Conservation (phyloP, 2,888 invertebrate species). For the Pharmacophagus antenor region DNA sequence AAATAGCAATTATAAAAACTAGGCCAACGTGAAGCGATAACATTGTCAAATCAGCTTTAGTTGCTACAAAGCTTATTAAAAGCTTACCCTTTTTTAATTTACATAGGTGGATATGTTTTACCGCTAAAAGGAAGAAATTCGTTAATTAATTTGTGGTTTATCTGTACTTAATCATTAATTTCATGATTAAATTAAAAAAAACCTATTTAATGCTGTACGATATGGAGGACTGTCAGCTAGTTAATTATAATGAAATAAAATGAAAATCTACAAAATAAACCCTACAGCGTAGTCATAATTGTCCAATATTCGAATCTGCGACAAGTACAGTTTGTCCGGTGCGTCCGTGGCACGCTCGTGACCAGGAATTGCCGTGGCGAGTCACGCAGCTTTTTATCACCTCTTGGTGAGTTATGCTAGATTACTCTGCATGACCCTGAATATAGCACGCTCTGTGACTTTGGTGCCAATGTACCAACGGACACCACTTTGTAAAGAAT, state of each 20-base stretch:
- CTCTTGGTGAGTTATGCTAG: conserved; percentile 71
- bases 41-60: too few relatives aligned
- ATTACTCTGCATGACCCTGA: conserved; percentile 58
- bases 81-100: too few relatives aligned
- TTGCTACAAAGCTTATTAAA: too few relatives aligned
- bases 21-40: too few relatives aligned
- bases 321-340: conserved; percentile 49
- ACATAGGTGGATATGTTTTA: too few relatives aligned
- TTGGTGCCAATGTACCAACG: conserved; percentile 30
- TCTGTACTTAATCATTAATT: too few relatives aligned
- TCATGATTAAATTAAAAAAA: too few relatives aligned
- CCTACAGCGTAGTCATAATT: conserved; percentile 37
- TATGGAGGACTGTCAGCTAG: too few relatives aligned
- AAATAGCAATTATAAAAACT: too few relatives aligned
- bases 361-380: conserved; percentile 52
- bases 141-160: too few relatives aligned
- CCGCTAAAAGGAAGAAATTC: too few relatives aligned
- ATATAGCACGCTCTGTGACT: conserved; percentile 38
- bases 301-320: conserved; percentile 54
- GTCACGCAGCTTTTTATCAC: conserved; percentile 68
- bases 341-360: conserved; percentile 60
- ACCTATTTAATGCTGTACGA: too few relatives aligned
- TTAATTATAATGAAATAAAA: background rate
- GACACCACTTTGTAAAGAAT: background rate
- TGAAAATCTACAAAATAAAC: conserved; percentile 1